Evolutionary conservation across 2,888 invertebrate species (phyloP), one percentile per base, ranked within the genome.

Genomic region (Celastrina argiolus): DNA sequence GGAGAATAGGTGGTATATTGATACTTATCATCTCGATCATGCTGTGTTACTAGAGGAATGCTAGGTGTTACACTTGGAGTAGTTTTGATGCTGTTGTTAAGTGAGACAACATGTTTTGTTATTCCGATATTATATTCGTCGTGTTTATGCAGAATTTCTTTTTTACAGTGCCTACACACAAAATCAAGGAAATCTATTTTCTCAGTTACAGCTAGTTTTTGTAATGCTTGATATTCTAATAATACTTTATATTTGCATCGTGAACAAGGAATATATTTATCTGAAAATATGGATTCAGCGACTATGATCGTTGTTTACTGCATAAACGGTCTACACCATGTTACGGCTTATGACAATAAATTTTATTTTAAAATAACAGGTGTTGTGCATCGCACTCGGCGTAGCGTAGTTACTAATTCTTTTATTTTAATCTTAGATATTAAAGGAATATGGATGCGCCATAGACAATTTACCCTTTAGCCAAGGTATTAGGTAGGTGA

Each of bases 201-300:
- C 51, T 77, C 73, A 66, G 81, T 73, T 39, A 69, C 71, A 51
- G 77, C 72, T 51, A 79, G 67, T 68, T 72, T 76, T 69, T 31
- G 28, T 58, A 83, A 70, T 66, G 74, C 75, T 69, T 78, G 74
- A n/a, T 81, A 78, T 66, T 77, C 76, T 69, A 81, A 73, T 68
- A 81, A 73, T 68, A 81, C 70, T 67, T 77, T 77, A 66, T 77
- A 73, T 70, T 76, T 79, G 75, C 88, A 88, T 67, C 83, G 76
- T 63, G 78, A 78, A 70, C 88, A 88, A 56, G 69, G 75, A 68
- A 82, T 73, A 66, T 75, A 72, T 58, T 74, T 73, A 70, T 73
- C 87, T 87, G 79, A 72, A 83, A 78, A 66, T 66, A 64, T 1
- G 8, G 18, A 51, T 10, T 51, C 7, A 18, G 31, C 18, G 18